Percentiles rank a stretch among this genome's conserved stretches.
These are phyloP conservation scores for Lasioglossum figueresi DNA, from an alignment of 2,888 invertebrate genomes.

Conservation along the genomic window DNA sequence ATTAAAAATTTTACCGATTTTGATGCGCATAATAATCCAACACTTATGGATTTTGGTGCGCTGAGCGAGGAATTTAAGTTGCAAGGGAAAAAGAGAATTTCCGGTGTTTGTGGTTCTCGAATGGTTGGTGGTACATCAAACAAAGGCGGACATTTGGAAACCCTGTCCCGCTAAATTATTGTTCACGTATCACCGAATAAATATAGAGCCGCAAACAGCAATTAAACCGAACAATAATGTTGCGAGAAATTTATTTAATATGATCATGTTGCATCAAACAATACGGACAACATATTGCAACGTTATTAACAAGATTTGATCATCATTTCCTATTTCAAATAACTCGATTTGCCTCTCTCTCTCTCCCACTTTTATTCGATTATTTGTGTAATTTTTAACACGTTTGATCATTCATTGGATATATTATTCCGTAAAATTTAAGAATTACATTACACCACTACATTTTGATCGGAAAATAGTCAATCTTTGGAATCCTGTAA, in stretches of 20 bases:
- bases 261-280: neutral
- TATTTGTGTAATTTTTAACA: neutral
- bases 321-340: neutral
- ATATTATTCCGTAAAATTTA: neutral
- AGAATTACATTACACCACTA: neutral
- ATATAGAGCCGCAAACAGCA: neutral
- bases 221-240: neutral
- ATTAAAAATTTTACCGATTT: fast-evolving
- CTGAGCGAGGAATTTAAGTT: too few species aligned
- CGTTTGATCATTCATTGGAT: neutral
- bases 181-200: neutral
- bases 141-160: neutral
- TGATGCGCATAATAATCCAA: too few species aligned
- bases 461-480: neutral
- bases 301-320: neutral
- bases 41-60: too few species aligned
- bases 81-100: too few species aligned
- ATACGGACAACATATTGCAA: neutral
- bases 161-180: neutral
- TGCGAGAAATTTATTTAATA: neutral
- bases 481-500: neutral
- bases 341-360: neutral
- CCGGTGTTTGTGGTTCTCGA: too few species aligned
- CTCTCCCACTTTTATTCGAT: neutral
- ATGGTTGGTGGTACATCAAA: neutral